Base-by-base conservation (phyloP, 2,888 invertebrate species). In the Neria commutata region DNA sequence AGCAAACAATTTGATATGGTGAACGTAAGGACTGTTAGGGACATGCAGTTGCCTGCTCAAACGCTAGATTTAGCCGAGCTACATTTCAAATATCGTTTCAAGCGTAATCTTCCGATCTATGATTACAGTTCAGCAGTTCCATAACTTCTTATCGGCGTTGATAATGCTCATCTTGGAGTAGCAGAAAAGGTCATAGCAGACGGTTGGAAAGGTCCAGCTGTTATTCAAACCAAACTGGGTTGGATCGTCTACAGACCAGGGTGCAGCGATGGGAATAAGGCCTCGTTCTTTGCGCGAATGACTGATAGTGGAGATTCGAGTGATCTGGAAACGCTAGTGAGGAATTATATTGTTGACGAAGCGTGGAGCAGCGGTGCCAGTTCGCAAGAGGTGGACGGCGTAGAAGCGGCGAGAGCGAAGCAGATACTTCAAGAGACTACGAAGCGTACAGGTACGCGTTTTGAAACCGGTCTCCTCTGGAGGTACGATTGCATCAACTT, bases 391-490 rank as follows among this genome's bases (percentile, higher is more conserved):
- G 26, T 58, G 1, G 58, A 48, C 37, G 19, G 26, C 6, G 48
- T 37, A 2, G 53, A 37, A 5, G 8, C 23, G 1, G 4, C 40
- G 17, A 45, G 58, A 23, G 58, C 58, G 2, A 48, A 23, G 16
- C 23, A 14, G 3, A 25, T 47, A n/a, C 11, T 58, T 21, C 11
- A 52, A 14, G 25, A n/a, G 2, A 40, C 34, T 3, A 58, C 47
- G 1, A n/a, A 21, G 2, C 34, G 47, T 3, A 3, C 8, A 11
- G 26, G 48, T 4, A 5, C 16, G 16, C 37, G 48, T 3, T 58
- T 40, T 34, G 62, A 67, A 54, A 64, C 64, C 8, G 62, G 63
- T 8, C 48, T 47, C 2, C 42, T 67, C 8, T 69, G 69, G 65
- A 64, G 63, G 50, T 26, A 42, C 19, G 62, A 67, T 23, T n/a